phyloP scores from a whole-genome alignment of 2,888 invertebrate species.

The Stenichneumon culpator region DNA sequence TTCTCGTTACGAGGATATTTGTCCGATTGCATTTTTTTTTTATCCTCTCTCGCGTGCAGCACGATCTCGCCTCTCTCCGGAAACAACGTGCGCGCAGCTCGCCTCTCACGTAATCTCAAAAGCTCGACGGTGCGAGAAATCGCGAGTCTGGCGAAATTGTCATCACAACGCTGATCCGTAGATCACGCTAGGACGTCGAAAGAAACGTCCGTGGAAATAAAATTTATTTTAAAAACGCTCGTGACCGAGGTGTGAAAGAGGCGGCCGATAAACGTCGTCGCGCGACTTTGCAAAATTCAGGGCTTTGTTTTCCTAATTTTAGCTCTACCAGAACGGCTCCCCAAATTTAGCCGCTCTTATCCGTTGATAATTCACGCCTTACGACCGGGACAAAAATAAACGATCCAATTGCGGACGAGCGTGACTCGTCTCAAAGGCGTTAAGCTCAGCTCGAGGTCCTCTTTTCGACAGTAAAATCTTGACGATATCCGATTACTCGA shows the following conservation, averaged over 20 bases:
- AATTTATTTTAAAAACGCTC: not conserved
- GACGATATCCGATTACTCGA: conserved; percentile 39
- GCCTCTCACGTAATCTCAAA: not conserved
- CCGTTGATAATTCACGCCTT: not conserved
- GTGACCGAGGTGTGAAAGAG: too few species aligned
- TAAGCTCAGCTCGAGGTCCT: conserved; percentile 2
- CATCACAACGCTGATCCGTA: not conserved
- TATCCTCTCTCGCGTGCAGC: conserved; percentile 6
- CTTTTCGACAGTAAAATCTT: conserved; percentile 29
- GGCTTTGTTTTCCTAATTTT: not conserved
- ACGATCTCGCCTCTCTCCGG: conserved; percentile 18
- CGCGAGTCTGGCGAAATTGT: not conserved
- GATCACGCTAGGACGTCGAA: not conserved
- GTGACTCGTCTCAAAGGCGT: not conserved
- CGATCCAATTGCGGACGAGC: not conserved
- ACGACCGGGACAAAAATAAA: not conserved
- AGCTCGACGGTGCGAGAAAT: not conserved
- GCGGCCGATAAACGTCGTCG: too few species aligned
- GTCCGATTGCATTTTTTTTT: conserved; percentile 33
- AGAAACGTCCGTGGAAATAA: not conserved
- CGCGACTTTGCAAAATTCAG: not conserved
- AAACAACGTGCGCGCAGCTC: not conserved
- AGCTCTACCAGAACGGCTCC: not conserved
- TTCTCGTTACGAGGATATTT: conserved; percentile 56
- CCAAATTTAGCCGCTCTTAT: not conserved